Evolutionary conservation across 2,113 vertebrate genomes (phyloP), one percentile per base, ranked within the genome.

Genomic region (Syrmaticus mikado): DNA sequence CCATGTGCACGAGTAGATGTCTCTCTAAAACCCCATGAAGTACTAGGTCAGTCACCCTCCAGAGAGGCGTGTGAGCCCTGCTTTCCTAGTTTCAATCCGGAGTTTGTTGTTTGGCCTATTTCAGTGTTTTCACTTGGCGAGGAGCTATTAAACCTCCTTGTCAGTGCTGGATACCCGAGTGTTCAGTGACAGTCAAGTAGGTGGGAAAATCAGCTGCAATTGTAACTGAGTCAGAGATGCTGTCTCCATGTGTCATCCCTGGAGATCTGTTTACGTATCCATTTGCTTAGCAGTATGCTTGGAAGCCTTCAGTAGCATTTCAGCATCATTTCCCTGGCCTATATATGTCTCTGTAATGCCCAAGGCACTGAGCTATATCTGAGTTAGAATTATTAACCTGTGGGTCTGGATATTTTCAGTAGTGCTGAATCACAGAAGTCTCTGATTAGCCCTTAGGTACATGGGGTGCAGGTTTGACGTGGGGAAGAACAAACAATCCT

Each of bases 271-370:
- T 92, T 95, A 84, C 32, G 2, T 73, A 79, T 53, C 77, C 45
- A 57, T 95, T 96, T 90, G n/a, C 82, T 90, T 90, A 91, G 86
- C 73, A 83, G 18, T 68, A 43, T 61, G 13, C 81, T 84, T 88
- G 74, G 82, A 93, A 93, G 76, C 80, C 61, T 22, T 94, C 45
- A 67, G 70, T 50, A 46, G 34, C 82, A 27, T 94, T 91, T 91
- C 36, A 18, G 62, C 81, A 87, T 30, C 57, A 61, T 90, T 93
- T 94, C 76, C 73, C 55, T 81, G 65, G 71, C 38, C 55, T 82
- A 0, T 70, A 18, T 64, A 28, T 62, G 53, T 70, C 92, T 93
- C 62, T 79, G 32, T 70, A 82, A 87, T 57, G 79, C 71, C 73
- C 43, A 86, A 89, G 89, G 71, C 84, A 64, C 34, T 65, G 89